Evolutionary conservation across 1,140 invertebrate species (phyloP).

Genomic region (Scaptomyza pallida): DNA sequence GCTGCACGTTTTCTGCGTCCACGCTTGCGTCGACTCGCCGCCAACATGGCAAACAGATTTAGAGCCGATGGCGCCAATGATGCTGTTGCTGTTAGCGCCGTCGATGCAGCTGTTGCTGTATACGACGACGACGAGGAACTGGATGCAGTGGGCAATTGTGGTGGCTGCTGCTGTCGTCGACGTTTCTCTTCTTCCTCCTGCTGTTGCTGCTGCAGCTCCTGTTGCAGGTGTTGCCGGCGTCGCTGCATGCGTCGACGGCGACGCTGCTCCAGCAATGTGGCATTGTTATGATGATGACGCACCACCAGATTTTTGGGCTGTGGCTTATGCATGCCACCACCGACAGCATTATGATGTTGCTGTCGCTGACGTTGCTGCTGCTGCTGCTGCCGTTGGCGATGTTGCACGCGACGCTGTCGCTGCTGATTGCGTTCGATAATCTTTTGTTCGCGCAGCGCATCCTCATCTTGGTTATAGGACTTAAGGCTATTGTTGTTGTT

Average conservation of each 20-base stretch:
- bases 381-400: slow-evolving; percentile 20
- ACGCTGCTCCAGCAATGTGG: slow-evolving; percentile 55
- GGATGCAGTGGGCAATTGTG: slow-evolving; percentile 65
- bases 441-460: slow-evolving; percentile 38
- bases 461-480: slow-evolving; percentile 54
- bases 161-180: slow-evolving; percentile 15
- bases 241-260: slow-evolving; percentile 56
- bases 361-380: slow-evolving; percentile 32
- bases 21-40: slow-evolving; percentile 75
- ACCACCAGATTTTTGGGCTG: slow-evolving; percentile 72
- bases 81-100: slow-evolving; percentile 67
- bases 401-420: slow-evolving; percentile 17
- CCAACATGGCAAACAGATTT: slow-evolving; percentile 74
- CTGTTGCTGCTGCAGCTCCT: slow-evolving; percentile 32
- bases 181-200: slow-evolving; percentile 10
- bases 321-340: slow-evolving; percentile 55
- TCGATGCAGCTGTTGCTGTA: slow-evolving; percentile 70
- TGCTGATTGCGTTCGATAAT: slow-evolving; percentile 42
- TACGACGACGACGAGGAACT: slow-evolving; percentile 65
- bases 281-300: slow-evolving; percentile 76
- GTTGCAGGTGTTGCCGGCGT: slow-evolving; percentile 46
- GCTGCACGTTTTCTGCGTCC: slow-evolving; percentile 73
- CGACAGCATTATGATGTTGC: slow-evolving; percentile 17
- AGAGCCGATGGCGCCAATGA: slow-evolving; percentile 75
- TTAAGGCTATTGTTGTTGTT: slow-evolving; percentile 62